Conservation (phyloP, 2,113 vertebrate species). For the Stictonetta naevosa region DNA sequence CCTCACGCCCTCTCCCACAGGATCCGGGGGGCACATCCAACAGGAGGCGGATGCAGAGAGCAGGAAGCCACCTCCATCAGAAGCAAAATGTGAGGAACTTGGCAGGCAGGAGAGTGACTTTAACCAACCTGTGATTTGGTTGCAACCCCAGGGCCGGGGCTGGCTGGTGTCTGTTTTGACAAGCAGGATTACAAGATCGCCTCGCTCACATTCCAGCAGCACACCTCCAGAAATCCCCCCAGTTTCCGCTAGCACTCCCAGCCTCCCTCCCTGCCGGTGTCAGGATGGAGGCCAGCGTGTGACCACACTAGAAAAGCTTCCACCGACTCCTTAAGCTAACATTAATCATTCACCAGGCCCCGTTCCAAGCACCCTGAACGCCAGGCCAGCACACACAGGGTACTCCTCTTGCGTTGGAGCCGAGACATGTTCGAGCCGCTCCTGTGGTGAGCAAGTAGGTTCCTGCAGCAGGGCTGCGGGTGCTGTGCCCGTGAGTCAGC, state of each 20-base stretch:
- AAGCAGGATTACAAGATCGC: not conserved
- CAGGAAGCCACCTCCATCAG: fast-evolving
- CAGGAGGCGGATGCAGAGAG: not conserved
- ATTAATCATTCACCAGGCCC: fast-evolving
- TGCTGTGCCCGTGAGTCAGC: not conserved
- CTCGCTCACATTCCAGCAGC: not conserved
- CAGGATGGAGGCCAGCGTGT: fast-evolving
- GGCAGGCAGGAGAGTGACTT: not conserved
- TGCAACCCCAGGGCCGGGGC: not conserved
- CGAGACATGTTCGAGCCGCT: fast-evolving
- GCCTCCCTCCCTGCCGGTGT: fast-evolving
- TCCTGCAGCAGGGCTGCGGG: not conserved
- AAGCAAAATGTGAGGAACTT: fast-evolving
- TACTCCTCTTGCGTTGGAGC: fast-evolving
- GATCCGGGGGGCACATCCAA: not conserved
- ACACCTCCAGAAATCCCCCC: not conserved
- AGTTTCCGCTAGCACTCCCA: fast-evolving
- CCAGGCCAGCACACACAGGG: fast-evolving
- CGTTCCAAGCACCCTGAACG: fast-evolving
- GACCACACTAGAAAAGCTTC: not conserved
- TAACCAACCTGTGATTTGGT: too few species aligned
- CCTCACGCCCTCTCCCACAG: not conserved
- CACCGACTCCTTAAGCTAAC: fast-evolving
- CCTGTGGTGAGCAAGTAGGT: fast-evolving
- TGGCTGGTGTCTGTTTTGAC: not conserved